Evolutionary conservation across 2,888 invertebrate genomes (phyloP).

Genomic region (Cremastinae sp.): DNA sequence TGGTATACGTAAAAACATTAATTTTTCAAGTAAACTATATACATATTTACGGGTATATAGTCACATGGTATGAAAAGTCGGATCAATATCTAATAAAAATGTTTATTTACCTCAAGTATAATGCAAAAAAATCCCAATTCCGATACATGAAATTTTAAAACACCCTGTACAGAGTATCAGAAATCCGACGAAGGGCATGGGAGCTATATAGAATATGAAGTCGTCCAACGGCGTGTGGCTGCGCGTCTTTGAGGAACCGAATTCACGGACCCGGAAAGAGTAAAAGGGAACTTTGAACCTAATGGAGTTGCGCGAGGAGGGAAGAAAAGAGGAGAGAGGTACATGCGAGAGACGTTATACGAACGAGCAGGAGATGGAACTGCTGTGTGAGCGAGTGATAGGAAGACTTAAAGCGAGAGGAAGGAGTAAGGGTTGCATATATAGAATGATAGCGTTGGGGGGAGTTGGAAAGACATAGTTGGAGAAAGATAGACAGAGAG

Average conservation of each 20-base stretch:
- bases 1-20: no score
- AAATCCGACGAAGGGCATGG: conserved; percentile 23
- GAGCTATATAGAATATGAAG: conserved; percentile 35
- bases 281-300: conserved; percentile 45
- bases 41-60: no score
- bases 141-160: background rate
- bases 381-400: conserved; percentile 31
- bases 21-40: no score
- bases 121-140: no score
- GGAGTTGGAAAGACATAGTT: conserved; percentile 38
- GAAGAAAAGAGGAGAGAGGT: conserved; percentile 5
- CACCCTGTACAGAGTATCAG: conserved; percentile 2
- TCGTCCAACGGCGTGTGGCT: conserved; percentile 17
- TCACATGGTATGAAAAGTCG: no score
- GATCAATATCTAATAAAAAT: no score
- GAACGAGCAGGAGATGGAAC: conserved; percentile 56
- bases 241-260: conserved; percentile 51
- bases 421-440: conserved; percentile 3
- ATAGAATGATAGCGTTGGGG: conserved; percentile 26
- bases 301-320: conserved; percentile 32
- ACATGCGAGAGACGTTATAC: conserved; percentile 48
- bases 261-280: conserved; percentile 46
- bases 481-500: conserved; percentile 19
- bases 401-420: background rate
- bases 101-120: no score